Evolutionary conservation across 2,888 invertebrate genomes (phyloP), one percentile per base, ranked within the genome.

Genomic region (Heliconius ethilla): DNA sequence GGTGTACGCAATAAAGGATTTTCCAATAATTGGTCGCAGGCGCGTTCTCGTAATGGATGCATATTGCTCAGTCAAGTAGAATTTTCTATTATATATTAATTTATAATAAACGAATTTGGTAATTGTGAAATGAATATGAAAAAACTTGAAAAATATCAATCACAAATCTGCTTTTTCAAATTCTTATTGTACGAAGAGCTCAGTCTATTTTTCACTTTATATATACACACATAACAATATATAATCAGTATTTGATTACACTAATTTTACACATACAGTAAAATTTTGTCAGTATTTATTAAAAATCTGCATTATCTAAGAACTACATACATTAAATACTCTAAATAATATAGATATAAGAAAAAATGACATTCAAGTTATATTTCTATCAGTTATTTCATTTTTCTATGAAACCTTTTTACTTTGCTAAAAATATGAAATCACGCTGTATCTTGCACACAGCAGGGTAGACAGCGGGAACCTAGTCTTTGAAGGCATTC

Each of bases 1-100:
- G 94, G 94, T 11, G 93, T 91, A 15, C 83, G 83, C 67, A 93
- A 84, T 37, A 86, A 80, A 1, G 93, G 91, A 75, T 92, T 70
- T 62, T 91, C 86, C 62, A 94, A 82, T 63, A 94, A 79, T 6
- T 85, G 87, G 70, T 93, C 91, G 78, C 94, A 93, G 0, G 82
- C 82, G 37, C 87, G 87, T 82, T 92, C 90, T 0, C 87, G 86
- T 18, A 89, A 78, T 0, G 93, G 93, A 84, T 92, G 90, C 93
- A 93, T 93, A 27, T 7, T 80, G 6, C 0, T 18, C 4, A 25
- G 6, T 45, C 40, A 25, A 25, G 3, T 69, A 25, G n/a, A 45
- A 40, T 45, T 3, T 69, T 69, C 3, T 69, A 15, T 40, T 67
- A 4, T 22, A 67, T 37, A 1, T 37, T 10, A n/a, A 67, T 37